Percentiles rank a stretch among this genome's conserved stretches.
These are phyloP conservation scores for Callosobruchus maculatus DNA, from an alignment of 2,888 invertebrate genomes.

Conservation along the genomic window DNA sequence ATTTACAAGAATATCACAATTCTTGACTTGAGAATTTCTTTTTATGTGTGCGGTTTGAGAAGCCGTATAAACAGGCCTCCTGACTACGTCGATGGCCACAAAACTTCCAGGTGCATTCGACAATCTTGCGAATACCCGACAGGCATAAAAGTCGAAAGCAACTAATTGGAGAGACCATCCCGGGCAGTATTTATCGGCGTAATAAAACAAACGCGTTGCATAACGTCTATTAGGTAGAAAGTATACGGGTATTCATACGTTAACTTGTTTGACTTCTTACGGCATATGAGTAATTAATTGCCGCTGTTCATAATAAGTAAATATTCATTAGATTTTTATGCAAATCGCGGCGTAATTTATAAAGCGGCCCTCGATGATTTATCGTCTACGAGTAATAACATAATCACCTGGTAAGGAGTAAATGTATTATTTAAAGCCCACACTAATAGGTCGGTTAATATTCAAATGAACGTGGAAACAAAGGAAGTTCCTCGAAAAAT, in stretches of 20 bases:
- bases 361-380: constrained; percentile 15
- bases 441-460: not conserved
- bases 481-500: not conserved
- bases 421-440: not conserved
- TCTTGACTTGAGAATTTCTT: too few species aligned
- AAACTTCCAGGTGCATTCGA: too few species aligned
- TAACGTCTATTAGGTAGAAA: constrained; percentile 5
- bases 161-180: not conserved
- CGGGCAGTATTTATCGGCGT: constrained; percentile 16
- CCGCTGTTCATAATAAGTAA: constrained; percentile 32
- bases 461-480: not conserved
- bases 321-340: constrained; percentile 33
- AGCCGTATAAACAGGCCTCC: too few species aligned
- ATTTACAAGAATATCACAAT: too few species aligned
- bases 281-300: constrained; percentile 32
- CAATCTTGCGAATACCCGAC: too few species aligned
- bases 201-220: constrained; percentile 17
- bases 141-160: not conserved
- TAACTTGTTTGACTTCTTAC: constrained; percentile 29
- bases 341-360: constrained; percentile 19
- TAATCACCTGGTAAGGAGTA: not conserved
- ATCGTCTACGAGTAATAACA: constrained; percentile 3
- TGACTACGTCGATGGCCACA: too few species aligned
- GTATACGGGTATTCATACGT: constrained; percentile 20
- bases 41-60: too few species aligned